Evolutionary conservation across 2,888 invertebrate genomes (phyloP).

Genomic region (Tuta absoluta): DNA sequence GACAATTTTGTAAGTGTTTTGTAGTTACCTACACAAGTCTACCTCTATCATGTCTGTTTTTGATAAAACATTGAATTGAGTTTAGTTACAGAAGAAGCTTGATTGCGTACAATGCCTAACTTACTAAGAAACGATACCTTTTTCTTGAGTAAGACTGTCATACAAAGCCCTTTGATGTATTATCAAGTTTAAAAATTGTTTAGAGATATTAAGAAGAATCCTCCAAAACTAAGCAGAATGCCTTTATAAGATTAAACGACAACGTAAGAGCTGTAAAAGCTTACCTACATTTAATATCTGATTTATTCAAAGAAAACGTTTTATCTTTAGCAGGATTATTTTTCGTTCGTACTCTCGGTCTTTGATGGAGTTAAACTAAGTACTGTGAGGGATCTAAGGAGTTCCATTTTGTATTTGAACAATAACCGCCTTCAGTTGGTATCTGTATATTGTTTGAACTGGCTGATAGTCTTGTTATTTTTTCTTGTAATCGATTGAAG

Average conservation of each 20-base stretch:
- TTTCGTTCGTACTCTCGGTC: constrained; percentile 43
- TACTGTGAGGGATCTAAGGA: background rate
- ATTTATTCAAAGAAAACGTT: constrained; percentile 49
- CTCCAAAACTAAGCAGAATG: constrained; percentile 21
- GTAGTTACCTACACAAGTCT: no score
- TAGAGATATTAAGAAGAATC: constrained; percentile 17
- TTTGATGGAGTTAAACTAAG: constrained; percentile 43
- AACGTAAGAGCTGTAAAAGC: constrained; percentile 35
- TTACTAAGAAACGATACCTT: background rate
- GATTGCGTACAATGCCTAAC: background rate
- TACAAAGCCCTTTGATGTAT: constrained; percentile 19
- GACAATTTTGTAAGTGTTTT: no score
- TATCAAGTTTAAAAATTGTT: background rate
- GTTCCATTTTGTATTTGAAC: constrained; percentile 15
- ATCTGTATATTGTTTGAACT: no score
- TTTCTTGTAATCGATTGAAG: background rate
- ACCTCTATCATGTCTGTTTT: no score
- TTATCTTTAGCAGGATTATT: constrained; percentile 55
- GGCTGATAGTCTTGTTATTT: background rate
- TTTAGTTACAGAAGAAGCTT: background rate
- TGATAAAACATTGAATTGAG: no score
- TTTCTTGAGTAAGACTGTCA: background rate
- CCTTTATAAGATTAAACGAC: constrained; percentile 31
- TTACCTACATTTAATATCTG: constrained; percentile 35
- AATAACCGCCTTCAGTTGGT: constrained; percentile 15